A percentile compares a stretch with the other conserved stretches of the same genome.
These are phyloP conservation scores for Phoenicopterus ruber DNA, from an alignment of 2,113 vertebrate genomes.

Conservation along the genomic window DNA sequence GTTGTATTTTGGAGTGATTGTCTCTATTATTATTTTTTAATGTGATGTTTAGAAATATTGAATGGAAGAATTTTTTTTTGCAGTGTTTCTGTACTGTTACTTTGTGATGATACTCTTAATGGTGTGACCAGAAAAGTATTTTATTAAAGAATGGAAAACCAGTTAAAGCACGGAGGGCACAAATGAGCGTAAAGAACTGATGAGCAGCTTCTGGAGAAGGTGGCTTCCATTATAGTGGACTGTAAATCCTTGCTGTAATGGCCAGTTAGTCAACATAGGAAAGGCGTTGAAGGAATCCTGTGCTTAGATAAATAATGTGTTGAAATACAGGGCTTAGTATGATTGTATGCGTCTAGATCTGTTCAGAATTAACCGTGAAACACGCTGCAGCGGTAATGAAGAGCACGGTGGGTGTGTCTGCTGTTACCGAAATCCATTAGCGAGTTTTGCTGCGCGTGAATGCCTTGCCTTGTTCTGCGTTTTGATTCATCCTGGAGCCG, in stretches of 20 bases:
- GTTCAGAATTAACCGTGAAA: constrained; percentile 56
- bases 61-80: background rate
- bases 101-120: background rate
- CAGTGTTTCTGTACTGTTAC: background rate
- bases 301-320: background rate
- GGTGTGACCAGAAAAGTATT: background rate
- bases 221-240: background rate
- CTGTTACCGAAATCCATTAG: constrained; percentile 57
- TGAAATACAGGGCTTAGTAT: constrained; percentile 3
- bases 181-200: background rate
- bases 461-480: constrained; percentile 57
- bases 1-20: background rate
- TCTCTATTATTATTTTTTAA: background rate
- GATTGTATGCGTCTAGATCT: constrained; percentile 35
- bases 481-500: constrained; percentile 35
- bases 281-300: constrained; percentile 12
- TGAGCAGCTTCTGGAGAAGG: background rate
- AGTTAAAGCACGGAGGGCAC: background rate
- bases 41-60: background rate
- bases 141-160: background rate
- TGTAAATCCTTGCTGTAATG: background rate
- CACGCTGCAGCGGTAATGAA: constrained; percentile 39
- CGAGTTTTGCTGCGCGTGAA: constrained; percentile 58
- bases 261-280: constrained; percentile 33
- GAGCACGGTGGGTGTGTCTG: constrained; percentile 33